phyloP scores from a whole-genome alignment of 2,797 vertebrate species.

The Strix occidentalis region DNA sequence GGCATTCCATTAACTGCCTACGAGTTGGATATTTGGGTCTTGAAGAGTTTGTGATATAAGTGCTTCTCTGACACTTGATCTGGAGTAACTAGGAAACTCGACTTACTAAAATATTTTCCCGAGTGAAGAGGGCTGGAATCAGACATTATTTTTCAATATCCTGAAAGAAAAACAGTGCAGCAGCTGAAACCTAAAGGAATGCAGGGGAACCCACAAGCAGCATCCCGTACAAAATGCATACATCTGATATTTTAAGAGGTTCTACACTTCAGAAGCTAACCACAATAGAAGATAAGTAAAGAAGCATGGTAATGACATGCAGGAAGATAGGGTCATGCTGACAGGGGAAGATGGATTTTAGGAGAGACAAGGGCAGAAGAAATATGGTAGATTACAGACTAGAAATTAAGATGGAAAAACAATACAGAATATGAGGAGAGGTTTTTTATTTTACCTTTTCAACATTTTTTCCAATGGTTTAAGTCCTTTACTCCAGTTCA shows the following conservation, averaged over 20 bases:
- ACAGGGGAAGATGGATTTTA: not conserved
- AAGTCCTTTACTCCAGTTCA: not conserved
- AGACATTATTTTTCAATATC: not conserved
- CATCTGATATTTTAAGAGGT: not conserved
- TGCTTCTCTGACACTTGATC: not conserved
- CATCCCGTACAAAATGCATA: not conserved
- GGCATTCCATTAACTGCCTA: not conserved
- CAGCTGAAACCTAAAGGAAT: not conserved
- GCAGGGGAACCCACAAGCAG: not conserved
- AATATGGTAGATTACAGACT: not conserved
- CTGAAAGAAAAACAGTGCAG: not conserved
- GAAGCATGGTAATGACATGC: not conserved
- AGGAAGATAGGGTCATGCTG: not conserved
- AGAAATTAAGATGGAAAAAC: not conserved
- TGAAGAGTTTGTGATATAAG: not conserved
- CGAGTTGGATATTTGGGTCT: not conserved
- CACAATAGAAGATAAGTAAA: not conserved
- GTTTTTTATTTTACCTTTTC: not conserved
- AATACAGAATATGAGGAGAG: not conserved
- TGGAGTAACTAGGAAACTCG: not conserved
- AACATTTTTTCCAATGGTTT: not conserved
- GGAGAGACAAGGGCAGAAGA: not conserved
- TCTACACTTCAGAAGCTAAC: not conserved
- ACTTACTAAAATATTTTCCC: not conserved
- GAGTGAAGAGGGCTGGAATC: not conserved